Conservation (phyloP, 2,113 vertebrate species). For the Macrotus californicus region DNA sequence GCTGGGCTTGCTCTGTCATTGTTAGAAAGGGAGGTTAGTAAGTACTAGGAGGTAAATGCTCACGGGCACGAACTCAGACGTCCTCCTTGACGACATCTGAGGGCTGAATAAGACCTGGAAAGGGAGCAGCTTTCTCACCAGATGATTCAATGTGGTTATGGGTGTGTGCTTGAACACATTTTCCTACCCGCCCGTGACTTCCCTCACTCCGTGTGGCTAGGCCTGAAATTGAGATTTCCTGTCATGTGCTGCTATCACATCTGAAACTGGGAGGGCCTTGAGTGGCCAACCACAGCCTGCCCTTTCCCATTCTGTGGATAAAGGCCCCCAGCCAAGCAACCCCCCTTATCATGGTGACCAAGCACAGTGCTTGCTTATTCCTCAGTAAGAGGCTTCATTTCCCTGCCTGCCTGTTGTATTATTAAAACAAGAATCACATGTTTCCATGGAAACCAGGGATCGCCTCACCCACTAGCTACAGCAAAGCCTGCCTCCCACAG, state of each 20-base stretch:
- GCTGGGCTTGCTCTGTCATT: not conserved
- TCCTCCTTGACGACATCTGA: not conserved
- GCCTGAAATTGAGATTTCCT: not conserved
- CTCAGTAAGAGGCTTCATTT: not conserved
- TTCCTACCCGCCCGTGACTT: rapidly evolving
- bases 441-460: not conserved
- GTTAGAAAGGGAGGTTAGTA: not conserved
- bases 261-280: not conserved
- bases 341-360: not conserved
- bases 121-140: not conserved
- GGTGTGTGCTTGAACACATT: not conserved
- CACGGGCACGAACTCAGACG: not conserved
- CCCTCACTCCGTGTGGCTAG: not conserved
- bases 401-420: not conserved
- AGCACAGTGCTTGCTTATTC: not conserved
- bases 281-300: not conserved
- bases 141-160: not conserved
- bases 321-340: not conserved
- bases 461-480: not conserved
- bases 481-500: not conserved
- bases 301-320: not conserved
- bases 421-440: not conserved
- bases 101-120: not conserved
- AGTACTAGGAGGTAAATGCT: not conserved
- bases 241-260: not conserved